These are phyloP conservation scores for Sitophilus oryzae DNA, from an alignment of 1,140 invertebrate genomes.

Conservation along the genomic window DNA sequence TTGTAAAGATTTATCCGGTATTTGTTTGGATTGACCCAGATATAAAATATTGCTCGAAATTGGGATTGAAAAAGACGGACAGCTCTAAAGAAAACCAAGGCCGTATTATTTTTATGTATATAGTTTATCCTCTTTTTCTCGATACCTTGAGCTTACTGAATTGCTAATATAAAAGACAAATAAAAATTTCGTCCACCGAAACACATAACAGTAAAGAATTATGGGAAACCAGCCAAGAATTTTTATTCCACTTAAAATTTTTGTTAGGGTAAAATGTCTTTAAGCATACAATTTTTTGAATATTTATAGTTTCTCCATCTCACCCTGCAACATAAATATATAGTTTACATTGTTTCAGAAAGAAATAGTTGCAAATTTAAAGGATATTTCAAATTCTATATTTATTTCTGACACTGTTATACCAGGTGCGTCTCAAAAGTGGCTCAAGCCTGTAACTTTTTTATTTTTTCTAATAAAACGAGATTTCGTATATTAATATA, in stretches of 20 bases:
- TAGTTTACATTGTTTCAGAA: neutral
- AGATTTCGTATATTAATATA: too few relatives aligned
- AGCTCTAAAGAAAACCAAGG: slow-evolving; percentile 17
- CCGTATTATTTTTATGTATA: slow-evolving; percentile 26
- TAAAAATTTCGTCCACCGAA: slow-evolving; percentile 25
- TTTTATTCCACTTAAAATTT: slow-evolving; percentile 28
- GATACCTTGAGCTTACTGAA: slow-evolving; percentile 21
- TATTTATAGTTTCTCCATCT: slow-evolving; percentile 14
- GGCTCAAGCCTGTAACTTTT: too few relatives aligned
- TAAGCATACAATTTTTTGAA: slow-evolving; percentile 26
- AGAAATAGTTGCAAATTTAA: too few relatives aligned
- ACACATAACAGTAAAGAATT: slow-evolving; percentile 27
- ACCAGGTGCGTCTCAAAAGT: too few relatives aligned
- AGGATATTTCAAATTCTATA: too few relatives aligned
- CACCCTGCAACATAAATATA: neutral
- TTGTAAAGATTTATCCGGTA: neutral
- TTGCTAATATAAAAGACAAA: slow-evolving; percentile 26
- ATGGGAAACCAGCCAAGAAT: slow-evolving; percentile 24
- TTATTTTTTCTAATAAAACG: too few relatives aligned
- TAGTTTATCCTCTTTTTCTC: slow-evolving; percentile 23
- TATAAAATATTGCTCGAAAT: slow-evolving; percentile 10
- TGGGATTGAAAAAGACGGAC: slow-evolving; percentile 14
- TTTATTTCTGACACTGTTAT: too few relatives aligned
- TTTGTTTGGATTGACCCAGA: slow-evolving; percentile 10
- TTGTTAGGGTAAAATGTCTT: slow-evolving; percentile 24